These are phyloP conservation scores for Cuniculus paca DNA, from an alignment of 2,797 vertebrate genomes.

Conservation along the genomic window DNA sequence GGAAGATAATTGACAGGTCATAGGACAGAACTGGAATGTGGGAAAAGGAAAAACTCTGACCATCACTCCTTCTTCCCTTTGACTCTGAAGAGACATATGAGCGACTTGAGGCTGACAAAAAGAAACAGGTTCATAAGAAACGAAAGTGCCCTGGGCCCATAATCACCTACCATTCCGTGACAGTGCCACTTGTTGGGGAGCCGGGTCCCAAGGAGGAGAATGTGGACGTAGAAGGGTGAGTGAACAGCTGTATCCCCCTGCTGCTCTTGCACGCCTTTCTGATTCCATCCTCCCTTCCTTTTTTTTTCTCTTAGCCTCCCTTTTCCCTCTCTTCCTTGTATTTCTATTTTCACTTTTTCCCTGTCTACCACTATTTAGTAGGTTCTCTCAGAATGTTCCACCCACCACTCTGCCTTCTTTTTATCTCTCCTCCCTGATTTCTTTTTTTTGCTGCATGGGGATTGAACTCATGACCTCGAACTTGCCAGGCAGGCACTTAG, in stretches of 20 bases:
- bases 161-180: constrained; percentile 95
- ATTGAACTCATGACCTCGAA: too few species aligned
- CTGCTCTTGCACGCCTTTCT: background rate
- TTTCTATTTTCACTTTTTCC: background rate
- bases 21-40: accelerated
- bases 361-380: background rate
- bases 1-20: background rate
- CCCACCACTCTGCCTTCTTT: background rate
- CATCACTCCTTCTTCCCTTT: accelerated
- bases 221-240: constrained; percentile 96
- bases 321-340: background rate
- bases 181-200: constrained; percentile 95
- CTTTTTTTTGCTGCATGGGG: too few species aligned
- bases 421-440: background rate
- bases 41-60: background rate
- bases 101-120: constrained; percentile 97
- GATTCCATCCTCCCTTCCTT: background rate
- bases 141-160: constrained; percentile 94
- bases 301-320: background rate
- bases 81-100: constrained; percentile 94
- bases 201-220: constrained; percentile 94
- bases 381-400: background rate
- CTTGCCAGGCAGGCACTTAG: too few species aligned
- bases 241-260: background rate
- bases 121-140: constrained; percentile 98